Base-by-base conservation (phyloP, 1,140 invertebrate species). In the Globodera ellingtonae region DNA sequence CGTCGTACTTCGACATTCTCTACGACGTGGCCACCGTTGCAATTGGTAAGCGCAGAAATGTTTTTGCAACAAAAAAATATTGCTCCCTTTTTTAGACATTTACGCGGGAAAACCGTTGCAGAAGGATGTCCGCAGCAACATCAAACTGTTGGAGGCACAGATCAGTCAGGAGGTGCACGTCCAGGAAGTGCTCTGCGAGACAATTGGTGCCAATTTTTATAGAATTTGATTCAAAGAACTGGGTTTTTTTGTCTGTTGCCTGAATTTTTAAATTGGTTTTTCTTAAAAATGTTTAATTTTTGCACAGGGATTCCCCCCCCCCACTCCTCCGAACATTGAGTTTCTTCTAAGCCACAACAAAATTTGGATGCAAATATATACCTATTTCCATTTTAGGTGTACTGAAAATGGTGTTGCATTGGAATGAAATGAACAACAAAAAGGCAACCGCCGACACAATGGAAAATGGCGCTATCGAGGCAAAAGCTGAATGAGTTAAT, bases 1-100 rank as follows among this genome's bases (percentile, higher is more conserved):
- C 73, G 44, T 67, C 72, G 35, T 85, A 78, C 66, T 85, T 85
- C 70, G 73, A 83, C 78, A 75, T 84, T 66, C 86, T 85, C 46
- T 86, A 74, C 67, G 84, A 85, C 48, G 84, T 85, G 48, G 52
- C n/a, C 9, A 50, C 52, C 52, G 47, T 44, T 9, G 52, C 52
- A 72, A 44, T 72, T 72, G 47, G 35, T 50, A 50, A 59, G 10
- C 50, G 50, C 0, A 52, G 0, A 52, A 1, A 9, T 4, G 4
- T 52, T 52, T 52, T 9, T 52, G 7, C 50, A 52, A 35, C 56
- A n/a, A 15, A 18, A 9, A 52, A 9, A 52, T 44, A 59, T 76
- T 47, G n/a, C 3, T 0, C 50, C 15, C 18, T 62, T 79, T 79
- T 79, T 73, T n/a, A 79, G 67, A 79, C 15, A 79, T 56, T 75